phyloP scores from a whole-genome alignment of 2,113 vertebrate species.

The Cercocebus atys region DNA sequence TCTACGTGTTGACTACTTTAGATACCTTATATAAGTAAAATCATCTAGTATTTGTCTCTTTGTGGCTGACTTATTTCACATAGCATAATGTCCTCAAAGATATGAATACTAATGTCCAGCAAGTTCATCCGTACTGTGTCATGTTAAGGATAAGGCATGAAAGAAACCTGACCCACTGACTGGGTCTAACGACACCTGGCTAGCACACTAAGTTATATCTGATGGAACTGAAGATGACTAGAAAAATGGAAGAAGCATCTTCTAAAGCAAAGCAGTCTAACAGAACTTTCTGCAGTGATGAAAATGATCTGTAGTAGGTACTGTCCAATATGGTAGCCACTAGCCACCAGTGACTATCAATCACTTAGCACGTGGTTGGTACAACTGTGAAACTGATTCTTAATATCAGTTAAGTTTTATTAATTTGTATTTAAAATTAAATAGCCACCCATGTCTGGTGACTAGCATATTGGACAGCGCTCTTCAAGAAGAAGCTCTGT shows the following conservation, averaged over 20 bases:
- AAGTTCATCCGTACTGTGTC: background rate
- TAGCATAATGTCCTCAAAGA: background rate
- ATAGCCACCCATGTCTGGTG: background rate
- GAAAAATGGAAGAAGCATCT: background rate
- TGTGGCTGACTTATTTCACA: background rate
- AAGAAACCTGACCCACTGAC: background rate
- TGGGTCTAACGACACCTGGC: background rate
- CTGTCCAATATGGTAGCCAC: background rate
- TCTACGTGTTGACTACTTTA: background rate
- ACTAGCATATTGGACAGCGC: background rate
- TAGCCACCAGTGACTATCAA: background rate
- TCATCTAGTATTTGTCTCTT: background rate
- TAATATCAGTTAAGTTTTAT: background rate
- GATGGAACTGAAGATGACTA: background rate
- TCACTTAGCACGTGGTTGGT: background rate
- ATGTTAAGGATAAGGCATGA: background rate
- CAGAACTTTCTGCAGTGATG: background rate
- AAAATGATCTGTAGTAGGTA: background rate
- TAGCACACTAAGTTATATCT: background rate
- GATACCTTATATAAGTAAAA: background rate
- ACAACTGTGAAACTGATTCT: background rate
- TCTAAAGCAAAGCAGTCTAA: background rate
- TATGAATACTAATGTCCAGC: no score
- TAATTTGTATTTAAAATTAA: slow-evolving; percentile 1
- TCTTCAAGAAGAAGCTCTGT: background rate